Conservation (phyloP, 2,797 vertebrate species). For the Octomys mimax region DNA sequence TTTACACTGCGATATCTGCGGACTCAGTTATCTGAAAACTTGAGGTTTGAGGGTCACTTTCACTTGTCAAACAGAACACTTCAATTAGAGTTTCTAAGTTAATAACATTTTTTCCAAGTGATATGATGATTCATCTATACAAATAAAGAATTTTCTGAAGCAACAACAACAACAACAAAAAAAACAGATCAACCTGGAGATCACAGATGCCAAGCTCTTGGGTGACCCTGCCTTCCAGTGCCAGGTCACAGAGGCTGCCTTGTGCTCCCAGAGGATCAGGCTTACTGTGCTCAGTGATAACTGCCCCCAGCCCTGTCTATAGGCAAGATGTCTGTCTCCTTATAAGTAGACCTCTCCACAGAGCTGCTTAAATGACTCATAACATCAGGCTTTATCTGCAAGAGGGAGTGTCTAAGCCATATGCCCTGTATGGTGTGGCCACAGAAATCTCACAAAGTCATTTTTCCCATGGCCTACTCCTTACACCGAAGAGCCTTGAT, state of each 20-base stretch:
- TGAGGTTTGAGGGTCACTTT: not conserved
- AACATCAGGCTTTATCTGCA: not conserved
- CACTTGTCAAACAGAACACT: constrained; percentile 90
- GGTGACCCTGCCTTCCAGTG: constrained; percentile 97
- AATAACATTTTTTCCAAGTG: not conserved
- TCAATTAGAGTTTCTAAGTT: not conserved
- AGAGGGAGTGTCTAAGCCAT: not conserved
- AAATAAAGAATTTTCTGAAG: constrained; percentile 36
- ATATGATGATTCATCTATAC: not conserved
- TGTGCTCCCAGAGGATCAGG: constrained; percentile 95
- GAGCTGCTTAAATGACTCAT: not conserved
- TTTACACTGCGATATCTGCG: not conserved
- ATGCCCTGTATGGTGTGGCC: not conserved
- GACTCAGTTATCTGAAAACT: not conserved
- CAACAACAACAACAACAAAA: too few relatives aligned
- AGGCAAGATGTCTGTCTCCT: not conserved
- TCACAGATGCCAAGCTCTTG: constrained; percentile 93
- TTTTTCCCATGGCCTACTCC: not conserved
- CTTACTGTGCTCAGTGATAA: constrained; percentile 96
- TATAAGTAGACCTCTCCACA: not conserved
- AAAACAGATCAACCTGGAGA: constrained; percentile 98
- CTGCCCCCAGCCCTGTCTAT: not conserved
- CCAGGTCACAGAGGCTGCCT: constrained; percentile 96
- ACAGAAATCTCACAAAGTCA: not conserved
- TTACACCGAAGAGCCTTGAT: not conserved